Evolutionary conservation across 2,113 vertebrate genomes (phyloP), one percentile per base, ranked within the genome.

Genomic region (Xerus inauris): DNA sequence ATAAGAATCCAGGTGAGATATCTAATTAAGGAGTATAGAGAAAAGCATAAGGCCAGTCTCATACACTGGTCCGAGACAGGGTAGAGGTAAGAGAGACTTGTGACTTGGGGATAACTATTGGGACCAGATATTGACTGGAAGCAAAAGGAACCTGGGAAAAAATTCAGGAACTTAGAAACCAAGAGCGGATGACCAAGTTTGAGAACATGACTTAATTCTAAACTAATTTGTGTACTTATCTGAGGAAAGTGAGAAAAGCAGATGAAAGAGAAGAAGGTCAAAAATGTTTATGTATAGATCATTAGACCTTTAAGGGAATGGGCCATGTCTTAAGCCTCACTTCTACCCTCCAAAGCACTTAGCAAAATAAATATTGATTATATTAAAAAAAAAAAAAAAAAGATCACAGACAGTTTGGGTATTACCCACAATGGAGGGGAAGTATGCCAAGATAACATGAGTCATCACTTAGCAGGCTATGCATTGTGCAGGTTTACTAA

Each of bases 361-460:
- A 54, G 75, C 67, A 94, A 89, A 91, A 82, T 47, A 96, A 89
- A 91, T 57, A 94, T 45, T 92, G 49, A 81, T 84, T 72, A 85
- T 8, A 14, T 86, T 62, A 9, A 28, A 69, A 85, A 77, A 42
- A 92, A 87, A n/a, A 67, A 83, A 87, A 83, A 42, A 92, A 87
- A 84, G 57, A 76, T 54, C 40, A 69, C 19, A 85, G 65, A 64
- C 57, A 92, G n/a, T 89, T 30, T 32, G 30, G 59, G 26, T 71
- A 62, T 90, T 87, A 45, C 51, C 22, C 77, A 95, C 77, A 95
- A 49, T 4, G 11, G 8, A 13, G 8, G 8, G n/a, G 47, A 80
- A 54, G 71, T 22, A 85, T 28, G 28, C 85, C 88, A 94, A 73
- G 83, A 64, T 73, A 86, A 54, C 24, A 13, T 75, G 67, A 86